Evolutionary conservation across 1,140 invertebrate genomes (phyloP).

Genomic region (Ooceraea biroi): DNA sequence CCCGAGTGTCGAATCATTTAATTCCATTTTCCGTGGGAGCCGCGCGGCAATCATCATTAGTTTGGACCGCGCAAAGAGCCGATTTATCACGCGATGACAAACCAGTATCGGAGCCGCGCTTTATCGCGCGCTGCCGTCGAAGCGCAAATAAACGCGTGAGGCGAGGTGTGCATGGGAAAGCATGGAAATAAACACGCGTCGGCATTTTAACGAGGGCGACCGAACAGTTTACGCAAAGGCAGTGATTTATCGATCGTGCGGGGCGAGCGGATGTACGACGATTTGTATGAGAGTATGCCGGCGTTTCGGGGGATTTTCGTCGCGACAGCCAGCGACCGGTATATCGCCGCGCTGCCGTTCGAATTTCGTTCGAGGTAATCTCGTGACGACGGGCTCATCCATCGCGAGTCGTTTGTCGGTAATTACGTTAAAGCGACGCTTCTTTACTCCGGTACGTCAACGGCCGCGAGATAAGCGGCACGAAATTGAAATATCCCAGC

Average conservation of each 20-base stretch:
- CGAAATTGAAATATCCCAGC: slow-evolving; percentile 74
- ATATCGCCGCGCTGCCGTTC: slow-evolving; percentile 11
- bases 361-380: slow-evolving; percentile 64
- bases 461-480: slow-evolving; percentile 68
- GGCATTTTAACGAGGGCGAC: slow-evolving; percentile 52
- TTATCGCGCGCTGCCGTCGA: slow-evolving; percentile 20
- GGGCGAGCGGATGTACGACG: slow-evolving; percentile 14
- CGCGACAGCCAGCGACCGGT: slow-evolving; percentile 8
- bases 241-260: slow-evolving; percentile 31
- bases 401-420: slow-evolving; percentile 71
- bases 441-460: slow-evolving; percentile 63
- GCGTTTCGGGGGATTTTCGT: slow-evolving; percentile 48
- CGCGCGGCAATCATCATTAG: slow-evolving; percentile 30
- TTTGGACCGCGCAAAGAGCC: background rate
- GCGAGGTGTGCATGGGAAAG: slow-evolving; percentile 2
- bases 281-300: slow-evolving; percentile 39
- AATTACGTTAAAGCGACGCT: slow-evolving; percentile 74
- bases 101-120: background rate
- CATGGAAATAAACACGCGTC: slow-evolving; percentile 23
- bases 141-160: slow-evolving; percentile 7
- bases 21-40: background rate
- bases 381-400: slow-evolving; percentile 64
- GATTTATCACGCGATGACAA: slow-evolving; percentile 22
- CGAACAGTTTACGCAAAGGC: background rate
- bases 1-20: background rate